A percentile compares a stretch with the other conserved stretches of the same genome.
phyloP scores from a whole-genome alignment of 2,113 vertebrate genomes.

The Caranx melampygus region DNA sequence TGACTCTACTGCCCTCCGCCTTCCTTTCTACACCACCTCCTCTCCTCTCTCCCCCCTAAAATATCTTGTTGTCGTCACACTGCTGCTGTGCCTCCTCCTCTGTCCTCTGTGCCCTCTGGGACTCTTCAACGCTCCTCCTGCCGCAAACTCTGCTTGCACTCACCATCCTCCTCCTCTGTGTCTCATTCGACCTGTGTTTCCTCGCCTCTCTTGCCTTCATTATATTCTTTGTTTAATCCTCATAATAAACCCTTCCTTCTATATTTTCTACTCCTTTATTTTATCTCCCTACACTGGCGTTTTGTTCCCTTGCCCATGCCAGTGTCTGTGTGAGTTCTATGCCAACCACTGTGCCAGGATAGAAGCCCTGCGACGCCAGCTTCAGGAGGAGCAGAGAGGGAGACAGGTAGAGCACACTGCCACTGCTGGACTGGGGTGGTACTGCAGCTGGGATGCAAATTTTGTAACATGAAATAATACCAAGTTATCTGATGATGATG shows the following conservation, averaged over 20 bases:
- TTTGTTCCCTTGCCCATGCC: constrained; percentile 71
- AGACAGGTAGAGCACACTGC: constrained; percentile 83
- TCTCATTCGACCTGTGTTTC: constrained; percentile 21
- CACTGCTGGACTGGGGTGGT: constrained; percentile 72
- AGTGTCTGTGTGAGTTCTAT: constrained; percentile 86
- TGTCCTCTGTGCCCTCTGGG: constrained; percentile 2
- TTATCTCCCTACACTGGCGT: constrained; percentile 68
- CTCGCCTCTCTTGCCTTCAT: constrained; percentile 16
- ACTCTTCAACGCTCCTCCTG: background rate
- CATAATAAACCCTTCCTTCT: constrained; percentile 71
- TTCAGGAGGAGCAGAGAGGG: constrained; percentile 80
- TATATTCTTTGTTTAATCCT: constrained; percentile 59
- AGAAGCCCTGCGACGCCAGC: constrained; percentile 82
- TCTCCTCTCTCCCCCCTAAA: constrained; percentile 7
- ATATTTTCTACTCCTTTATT: constrained; percentile 67
- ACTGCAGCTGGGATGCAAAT: constrained; percentile 59
- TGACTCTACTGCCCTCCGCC: constrained; percentile 65
- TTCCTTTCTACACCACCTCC: constrained; percentile 47
- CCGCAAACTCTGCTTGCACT: constrained; percentile 11
- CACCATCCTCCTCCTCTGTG: constrained; percentile 36
- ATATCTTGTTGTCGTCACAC: constrained; percentile 24
- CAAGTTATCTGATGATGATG: background rate
- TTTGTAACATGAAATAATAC: constrained; percentile 11
- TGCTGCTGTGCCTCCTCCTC: constrained; percentile 20
- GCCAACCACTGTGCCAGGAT: constrained; percentile 83